These are phyloP conservation scores for Vulpes lagopus DNA, from an alignment of 2,113 vertebrate genomes.

Conservation along the genomic window DNA sequence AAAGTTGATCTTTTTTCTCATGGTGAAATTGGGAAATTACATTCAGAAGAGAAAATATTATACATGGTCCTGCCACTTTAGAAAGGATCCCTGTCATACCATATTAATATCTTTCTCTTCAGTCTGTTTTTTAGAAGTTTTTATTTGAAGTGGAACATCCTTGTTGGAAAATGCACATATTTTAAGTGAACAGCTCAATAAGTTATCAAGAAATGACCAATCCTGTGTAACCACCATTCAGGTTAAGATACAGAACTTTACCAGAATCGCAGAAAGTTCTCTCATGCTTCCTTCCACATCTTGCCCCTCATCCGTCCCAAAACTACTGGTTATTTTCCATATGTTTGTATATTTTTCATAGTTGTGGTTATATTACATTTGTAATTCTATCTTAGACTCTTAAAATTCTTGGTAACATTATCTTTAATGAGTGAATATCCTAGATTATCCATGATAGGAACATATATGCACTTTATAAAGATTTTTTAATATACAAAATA, in stretches of 20 bases:
- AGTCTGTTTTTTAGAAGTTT: background rate
- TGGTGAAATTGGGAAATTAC: constrained; percentile 49
- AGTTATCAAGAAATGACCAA: background rate
- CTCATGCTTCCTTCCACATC: background rate
- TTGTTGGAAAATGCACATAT: background rate
- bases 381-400: constrained; percentile 45
- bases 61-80: background rate
- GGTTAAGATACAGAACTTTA: background rate
- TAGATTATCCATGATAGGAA: background rate
- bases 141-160: constrained; percentile 14
- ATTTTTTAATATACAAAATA: constrained; percentile 31
- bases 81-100: background rate
- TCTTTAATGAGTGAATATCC: background rate
- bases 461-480: background rate
- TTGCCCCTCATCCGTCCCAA: background rate
- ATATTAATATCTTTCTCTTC: background rate
- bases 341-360: background rate
- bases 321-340: background rate
- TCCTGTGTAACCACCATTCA: background rate
- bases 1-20: constrained; percentile 36
- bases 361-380: background rate
- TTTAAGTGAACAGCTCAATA: background rate
- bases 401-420: background rate
- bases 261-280: background rate
- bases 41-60: constrained; percentile 27